Evolutionary conservation across 2,113 vertebrate genomes (phyloP), one percentile per base, ranked within the genome.

Genomic region (Garra rufa): DNA sequence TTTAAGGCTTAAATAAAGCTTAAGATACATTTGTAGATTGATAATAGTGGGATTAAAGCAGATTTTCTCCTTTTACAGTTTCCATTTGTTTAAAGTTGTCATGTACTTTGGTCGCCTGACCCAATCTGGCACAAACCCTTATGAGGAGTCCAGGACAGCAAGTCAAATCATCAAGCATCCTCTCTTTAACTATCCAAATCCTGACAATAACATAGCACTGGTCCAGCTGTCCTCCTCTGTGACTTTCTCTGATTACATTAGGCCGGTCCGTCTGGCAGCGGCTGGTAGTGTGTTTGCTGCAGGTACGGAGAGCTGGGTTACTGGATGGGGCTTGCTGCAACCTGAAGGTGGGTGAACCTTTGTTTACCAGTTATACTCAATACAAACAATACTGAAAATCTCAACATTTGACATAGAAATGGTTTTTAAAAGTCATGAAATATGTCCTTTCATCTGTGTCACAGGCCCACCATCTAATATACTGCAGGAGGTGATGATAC

Each of bases 191-290:
- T 1, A 0, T 9, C 0, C 0, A 0, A 0, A 89, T 90, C 2
- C 2, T 0, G 8, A 93, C 67, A 96, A 96, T 0, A 96, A 97
- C 89, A 88, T 97, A 0, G 87, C 93, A 0, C 88, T 97, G 21
- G 0, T 96, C 83, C 81, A 3, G 11, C 92, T 97, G 10, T 48
- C 19, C 1, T 48, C 6, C 0, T 0, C 94, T 0, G 88, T 96
- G 13, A 0, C 0, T 0, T 95, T 94, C 88, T 92, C 83, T 2
- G 1, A 93, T 79, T 90, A 81, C 52, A 90, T 97, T 85, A 57
- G 21, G 7, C 96, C 96, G 0, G 89, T 96, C n/a, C 96, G 96
- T 69, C 91, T 96, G 67, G 95, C 95, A 0, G 84, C 91, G 0
- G 19, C 14, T 0, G 86, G 44, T 0, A 93, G 92, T 76, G 1